Conservation (phyloP, 2,797 vertebrate species). For the Coracias cyanogaster region DNA sequence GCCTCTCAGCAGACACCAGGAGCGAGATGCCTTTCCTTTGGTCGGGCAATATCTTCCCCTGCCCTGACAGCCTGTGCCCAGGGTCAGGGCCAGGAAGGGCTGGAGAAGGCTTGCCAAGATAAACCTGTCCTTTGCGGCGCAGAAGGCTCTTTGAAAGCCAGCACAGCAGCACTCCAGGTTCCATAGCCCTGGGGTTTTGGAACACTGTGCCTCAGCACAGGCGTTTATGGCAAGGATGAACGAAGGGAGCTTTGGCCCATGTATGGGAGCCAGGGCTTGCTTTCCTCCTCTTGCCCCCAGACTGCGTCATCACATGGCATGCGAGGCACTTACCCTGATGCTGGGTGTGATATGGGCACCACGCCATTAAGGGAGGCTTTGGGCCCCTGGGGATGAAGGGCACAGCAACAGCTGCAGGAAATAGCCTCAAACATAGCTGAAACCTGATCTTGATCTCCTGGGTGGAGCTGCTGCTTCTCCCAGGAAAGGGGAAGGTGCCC, state of each 20-base stretch:
- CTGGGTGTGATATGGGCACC: neutral
- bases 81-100: neutral
- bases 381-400: neutral
- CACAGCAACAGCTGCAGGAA: neutral
- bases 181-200: neutral
- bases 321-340: fast-evolving
- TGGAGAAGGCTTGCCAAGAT: neutral
- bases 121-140: neutral
- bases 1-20: neutral
- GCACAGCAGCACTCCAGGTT: neutral
- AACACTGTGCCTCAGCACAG: neutral
- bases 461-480: neutral
- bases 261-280: fast-evolving
- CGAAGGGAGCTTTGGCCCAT: neutral
- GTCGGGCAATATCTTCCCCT: neutral
- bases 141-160: neutral
- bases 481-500: neutral
- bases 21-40: neutral
- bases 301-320: neutral
- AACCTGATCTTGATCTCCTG: neutral
- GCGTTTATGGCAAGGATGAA: neutral
- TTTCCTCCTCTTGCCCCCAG: neutral
- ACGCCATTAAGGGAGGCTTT: neutral
- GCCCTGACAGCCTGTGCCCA: neutral
- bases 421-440: neutral